Base-by-base conservation (phyloP, 2,113 vertebrate genomes). In the Nanorana parkeri region DNA sequence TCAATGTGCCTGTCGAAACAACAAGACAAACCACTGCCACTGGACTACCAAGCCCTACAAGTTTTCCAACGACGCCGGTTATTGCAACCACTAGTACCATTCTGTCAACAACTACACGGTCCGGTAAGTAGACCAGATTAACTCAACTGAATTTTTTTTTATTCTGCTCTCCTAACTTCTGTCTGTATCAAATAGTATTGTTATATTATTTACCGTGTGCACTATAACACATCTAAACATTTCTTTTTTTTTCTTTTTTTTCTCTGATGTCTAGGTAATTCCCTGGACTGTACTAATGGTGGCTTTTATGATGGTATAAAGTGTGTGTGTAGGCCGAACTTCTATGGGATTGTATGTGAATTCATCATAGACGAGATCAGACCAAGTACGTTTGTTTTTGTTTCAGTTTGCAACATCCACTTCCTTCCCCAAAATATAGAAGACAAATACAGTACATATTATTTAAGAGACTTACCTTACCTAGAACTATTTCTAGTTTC, bases 321-420 rank as follows among this genome's bases (percentile, higher is more conserved):
- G 7, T 75, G 68, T 17, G 8, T 81, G n/a, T 32, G 41, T 23
- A 5, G 3, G 2, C 4, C 2, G 19, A 81, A 66, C 1, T 54
- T 65, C 71, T 54, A 74, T 17, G 79, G 79, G 4, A 6, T 26
- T 29, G 3, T 2, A 2, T 81, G 79, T 4, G 69, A 81, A 52
- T 65, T 69, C 2, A 55, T 81, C 17, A 6, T 66, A 6, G 23
- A 36, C 4, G 29, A 66, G 0, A 3, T 81, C 47, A 55, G n/a
- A 7, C 4, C 61, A 19, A 47, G 79, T 81, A 54, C 13, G 19
- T 55, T 54, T 65, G 24, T 16, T 36, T 26, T 29, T 41, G 1
- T 15, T 47, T 15, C 41, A 47, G 2, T 47, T 47, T 47, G 0
- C 10, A 13, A 47, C 13, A 15, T 47, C 41, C 1, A n/a, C n/a